Percentiles rank a stretch among this genome's conserved stretches.
These are phyloP conservation scores for Momotus momota DNA, from an alignment of 2,797 vertebrate species.

Conservation along the genomic window DNA sequence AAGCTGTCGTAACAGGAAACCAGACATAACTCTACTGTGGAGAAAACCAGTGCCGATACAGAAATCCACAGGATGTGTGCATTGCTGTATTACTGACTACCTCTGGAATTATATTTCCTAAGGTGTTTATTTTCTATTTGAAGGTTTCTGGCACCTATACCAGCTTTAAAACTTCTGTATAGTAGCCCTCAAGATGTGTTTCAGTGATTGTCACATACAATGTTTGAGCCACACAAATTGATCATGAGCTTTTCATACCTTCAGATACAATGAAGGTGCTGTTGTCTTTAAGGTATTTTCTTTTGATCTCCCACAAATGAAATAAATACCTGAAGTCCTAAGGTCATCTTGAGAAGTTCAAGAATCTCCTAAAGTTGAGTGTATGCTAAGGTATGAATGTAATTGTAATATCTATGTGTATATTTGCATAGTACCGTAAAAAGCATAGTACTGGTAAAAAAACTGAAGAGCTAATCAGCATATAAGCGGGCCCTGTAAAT, in stretches of 20 bases:
- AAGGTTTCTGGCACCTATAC: not conserved
- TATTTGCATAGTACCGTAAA: not conserved
- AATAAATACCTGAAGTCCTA: constrained; percentile 9
- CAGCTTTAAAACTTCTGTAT: not conserved
- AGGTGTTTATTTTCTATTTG: not conserved
- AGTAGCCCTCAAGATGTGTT: not conserved
- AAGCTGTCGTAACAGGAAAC: not conserved
- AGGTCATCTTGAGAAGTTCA: not conserved
- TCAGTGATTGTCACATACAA: not conserved
- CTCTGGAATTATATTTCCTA: not conserved
- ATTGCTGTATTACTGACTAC: not conserved
- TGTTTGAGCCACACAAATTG: not conserved
- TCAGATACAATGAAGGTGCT: not conserved
- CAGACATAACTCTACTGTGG: not conserved
- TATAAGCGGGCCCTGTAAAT: not conserved
- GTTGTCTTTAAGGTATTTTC: not conserved
- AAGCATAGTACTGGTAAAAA: not conserved
- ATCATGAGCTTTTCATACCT: not conserved
- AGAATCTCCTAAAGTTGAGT: not conserved
- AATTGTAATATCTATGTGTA: not conserved
- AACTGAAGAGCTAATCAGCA: not conserved
- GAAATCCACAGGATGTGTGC: not conserved
- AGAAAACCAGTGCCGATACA: not conserved
- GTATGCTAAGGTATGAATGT: not conserved
- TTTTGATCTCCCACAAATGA: not conserved